phyloP scores from a whole-genome alignment of 2,797 vertebrate species.

The Macropus fuliginosus region DNA sequence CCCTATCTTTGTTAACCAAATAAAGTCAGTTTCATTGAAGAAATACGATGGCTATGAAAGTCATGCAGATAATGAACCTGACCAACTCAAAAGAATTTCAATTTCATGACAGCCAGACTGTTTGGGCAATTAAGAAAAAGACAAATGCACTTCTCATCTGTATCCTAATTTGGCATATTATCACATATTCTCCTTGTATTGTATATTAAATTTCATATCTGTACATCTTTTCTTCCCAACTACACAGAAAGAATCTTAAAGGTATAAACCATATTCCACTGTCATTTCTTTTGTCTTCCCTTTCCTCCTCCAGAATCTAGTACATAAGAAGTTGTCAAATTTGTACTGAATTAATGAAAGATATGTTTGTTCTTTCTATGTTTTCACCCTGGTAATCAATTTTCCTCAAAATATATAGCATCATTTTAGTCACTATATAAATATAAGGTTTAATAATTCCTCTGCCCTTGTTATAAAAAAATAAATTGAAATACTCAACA shows the following conservation, averaged over 20 bases:
- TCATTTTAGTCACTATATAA: conserved; percentile 43
- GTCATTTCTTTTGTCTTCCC: background rate
- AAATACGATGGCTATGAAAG: background rate
- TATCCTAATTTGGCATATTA: background rate
- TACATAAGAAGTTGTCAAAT: background rate
- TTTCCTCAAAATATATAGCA: conserved; percentile 35
- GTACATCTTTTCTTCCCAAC: background rate
- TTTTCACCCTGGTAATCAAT: conserved; percentile 38
- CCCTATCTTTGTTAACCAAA: background rate
- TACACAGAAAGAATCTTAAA: background rate
- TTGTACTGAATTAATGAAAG: background rate
- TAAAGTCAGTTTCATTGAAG: background rate
- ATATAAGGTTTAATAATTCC: conserved; percentile 26
- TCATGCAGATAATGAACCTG: background rate
- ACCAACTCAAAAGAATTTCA: background rate
- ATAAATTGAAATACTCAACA: conserved; percentile 33
- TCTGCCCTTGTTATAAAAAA: conserved; percentile 16
- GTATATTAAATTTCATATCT: background rate
- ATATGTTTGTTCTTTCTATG: background rate
- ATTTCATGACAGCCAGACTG: background rate
- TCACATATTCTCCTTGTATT: background rate
- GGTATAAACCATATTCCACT: background rate
- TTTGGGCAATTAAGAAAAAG: background rate
- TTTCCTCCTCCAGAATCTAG: background rate
- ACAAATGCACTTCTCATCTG: background rate